Evolutionary conservation across 2,888 invertebrate genomes (phyloP), one percentile per base, ranked within the genome.

Genomic region (Noctuana brunneofusca): DNA sequence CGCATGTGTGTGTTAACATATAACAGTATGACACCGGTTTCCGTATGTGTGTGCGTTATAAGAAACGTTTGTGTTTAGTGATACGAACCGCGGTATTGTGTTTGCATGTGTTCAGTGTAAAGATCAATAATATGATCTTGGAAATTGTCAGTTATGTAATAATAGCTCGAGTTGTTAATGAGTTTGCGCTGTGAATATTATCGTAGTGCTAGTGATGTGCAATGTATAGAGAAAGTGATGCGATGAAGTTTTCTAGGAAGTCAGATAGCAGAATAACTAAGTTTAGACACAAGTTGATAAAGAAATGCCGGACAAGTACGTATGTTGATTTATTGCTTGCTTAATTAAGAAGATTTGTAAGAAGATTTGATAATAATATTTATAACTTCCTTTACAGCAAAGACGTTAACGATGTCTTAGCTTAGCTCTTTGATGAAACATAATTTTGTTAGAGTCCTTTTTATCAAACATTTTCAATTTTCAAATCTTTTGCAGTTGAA

Each of bases 241-340:
- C 75, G 62, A 80, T 83, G 86, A 89, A 85, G 69, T 84, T 83
- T 64, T 70, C 80, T 63, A 88, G 82, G 77, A 88, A 83, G 68
- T 71, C 75, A 68, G 83, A 86, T 76, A 88, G 83, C 55, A 69
- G 65, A 83, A 83, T 87, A 66, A 78, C 75, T 67, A 90, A 89
- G 82, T 76, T 86, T 71, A 89, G 87, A 79, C 80, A 83, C 78
- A 89, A 86, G 71, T 71, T 89, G 78, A 87, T 85, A 76, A 89
- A 82, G 76, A 89, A 83, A 74, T 80, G 81, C 69, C 89, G 82
- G 75, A 70, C 79, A 78, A 80, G 89, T 90, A 83, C 50, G 71
- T 69, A 67, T 63, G 8, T 59, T 20, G 20, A 16, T 30, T 43
- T 50, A 59, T 59, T 52, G 32, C 6, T 46, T 35, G 6, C 27